Evolutionary conservation across 2,113 vertebrate species (phyloP).

Genomic region (Halcyon senegalensis): DNA sequence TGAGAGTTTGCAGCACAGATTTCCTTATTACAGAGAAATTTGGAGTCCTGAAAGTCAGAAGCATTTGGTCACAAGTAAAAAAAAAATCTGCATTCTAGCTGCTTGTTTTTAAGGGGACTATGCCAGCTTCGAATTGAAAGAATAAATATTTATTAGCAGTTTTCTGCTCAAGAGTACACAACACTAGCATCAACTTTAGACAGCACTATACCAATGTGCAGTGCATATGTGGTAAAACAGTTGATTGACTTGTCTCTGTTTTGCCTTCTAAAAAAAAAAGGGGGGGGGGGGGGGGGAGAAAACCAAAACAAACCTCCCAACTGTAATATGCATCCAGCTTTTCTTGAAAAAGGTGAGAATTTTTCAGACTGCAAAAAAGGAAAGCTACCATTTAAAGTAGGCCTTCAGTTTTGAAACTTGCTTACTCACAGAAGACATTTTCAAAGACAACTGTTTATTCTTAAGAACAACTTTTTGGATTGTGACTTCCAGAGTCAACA

Average conservation of each 20-base stretch:
- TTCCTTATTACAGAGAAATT: background rate
- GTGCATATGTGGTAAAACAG: background rate
- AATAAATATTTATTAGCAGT: background rate
- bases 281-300: no score
- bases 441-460: background rate
- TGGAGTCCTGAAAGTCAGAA: background rate
- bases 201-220: background rate
- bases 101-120: background rate
- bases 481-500: background rate
- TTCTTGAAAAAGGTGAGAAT: background rate
- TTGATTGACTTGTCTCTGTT: background rate
- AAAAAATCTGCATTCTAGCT: background rate
- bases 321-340: background rate
- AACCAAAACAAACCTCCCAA: background rate
- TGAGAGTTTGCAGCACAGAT: background rate
- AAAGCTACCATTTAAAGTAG: background rate
- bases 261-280: background rate
- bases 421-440: background rate
- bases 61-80: background rate
- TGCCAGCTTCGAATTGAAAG: background rate
- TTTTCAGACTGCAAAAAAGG: background rate
- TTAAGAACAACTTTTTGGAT: background rate
- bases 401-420: background rate
- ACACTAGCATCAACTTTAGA: background rate
- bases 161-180: background rate